Base-by-base conservation (phyloP, 1,140 invertebrate genomes). In the Homalodisca vitripennis region DNA sequence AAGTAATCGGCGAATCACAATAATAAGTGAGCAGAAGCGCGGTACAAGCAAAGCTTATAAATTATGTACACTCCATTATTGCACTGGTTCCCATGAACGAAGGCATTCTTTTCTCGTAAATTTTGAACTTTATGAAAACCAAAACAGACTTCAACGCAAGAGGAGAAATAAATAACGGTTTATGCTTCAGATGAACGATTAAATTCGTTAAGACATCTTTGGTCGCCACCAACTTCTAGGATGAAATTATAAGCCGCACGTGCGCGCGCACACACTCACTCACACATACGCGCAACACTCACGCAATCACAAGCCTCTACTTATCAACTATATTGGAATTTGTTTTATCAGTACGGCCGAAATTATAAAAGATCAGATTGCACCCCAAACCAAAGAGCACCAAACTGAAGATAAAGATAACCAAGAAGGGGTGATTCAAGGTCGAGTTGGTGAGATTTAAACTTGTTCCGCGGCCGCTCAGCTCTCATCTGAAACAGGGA, bases 261-360 rank as follows among this genome's bases (percentile, higher is more conserved):
- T 26, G 2, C 41, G 1, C 63, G 26, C 34, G 2, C 63, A 26
- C 63, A 32, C 63, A 47, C 41, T 47, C 63, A 46, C 63, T 32
- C 34, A 13, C n/a, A 47, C 63, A 66, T 24, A 14, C 63, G 26
- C 41, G n/a, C 63, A 66, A 22, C 1, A 60, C 22, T n/a, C n/a
- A n/a, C n/a, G 22, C 22, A 22, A n/a, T 24, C 55, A 60, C 55
- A 60, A 60, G 55, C 55, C 24, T 60, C 55, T 46, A 46, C 32
- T 46, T 66, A n/a, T 34, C 20, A 34, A 66, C 63, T 66, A 66
- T 46, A 66, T 47, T 66, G 63, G 63, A 66, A 66, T 66, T 66
- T 27, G 20, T 46, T 66, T 66, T 14, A 27, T 66, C 31, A 32
- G 63, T 66, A 66, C 41, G 29, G 41, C 63, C 60, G 30, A 31